A percentile compares a stretch with the other conserved stretches of the same genome.
phyloP scores from a whole-genome alignment of 2,888 invertebrate genomes.

The Lepas anatifera region DNA sequence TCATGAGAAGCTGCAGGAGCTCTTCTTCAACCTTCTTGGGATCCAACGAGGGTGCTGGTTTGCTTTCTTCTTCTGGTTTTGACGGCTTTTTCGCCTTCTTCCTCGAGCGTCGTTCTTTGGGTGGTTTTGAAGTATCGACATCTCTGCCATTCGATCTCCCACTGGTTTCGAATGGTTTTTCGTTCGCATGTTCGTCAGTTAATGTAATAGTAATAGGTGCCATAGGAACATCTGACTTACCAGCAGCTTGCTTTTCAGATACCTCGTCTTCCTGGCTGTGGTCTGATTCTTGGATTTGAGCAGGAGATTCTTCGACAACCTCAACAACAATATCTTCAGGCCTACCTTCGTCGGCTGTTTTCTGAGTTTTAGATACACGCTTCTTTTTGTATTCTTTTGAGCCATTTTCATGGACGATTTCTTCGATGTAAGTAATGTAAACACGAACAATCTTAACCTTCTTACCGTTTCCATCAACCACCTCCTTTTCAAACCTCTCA shows the following conservation, averaged over 20 bases:
- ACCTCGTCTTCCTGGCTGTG: too few species aligned
- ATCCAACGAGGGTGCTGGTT: neutral
- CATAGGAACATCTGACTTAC: neutral
- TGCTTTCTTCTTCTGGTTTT: too few species aligned
- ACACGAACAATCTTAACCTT: neutral
- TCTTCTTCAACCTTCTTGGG: neutral
- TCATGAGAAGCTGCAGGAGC: neutral
- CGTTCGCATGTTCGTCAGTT: neutral
- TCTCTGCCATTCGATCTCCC: neutral
- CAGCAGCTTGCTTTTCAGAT: neutral
- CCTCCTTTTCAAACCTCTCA: neutral
- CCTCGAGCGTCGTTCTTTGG: neutral
- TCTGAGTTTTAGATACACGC: neutral
- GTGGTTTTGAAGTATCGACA: too few species aligned
- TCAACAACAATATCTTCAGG: neutral
- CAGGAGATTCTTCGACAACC: neutral
- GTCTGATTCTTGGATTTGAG: neutral
- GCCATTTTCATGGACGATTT: neutral
- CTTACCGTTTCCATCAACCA: neutral
- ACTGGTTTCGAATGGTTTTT: neutral
- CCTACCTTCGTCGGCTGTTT: neutral
- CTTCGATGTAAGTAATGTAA: neutral
- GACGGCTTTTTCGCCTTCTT: neutral
- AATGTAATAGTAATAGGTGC: neutral
- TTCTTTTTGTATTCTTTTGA: neutral